Evolutionary conservation across 2,113 vertebrate species (phyloP).

Genomic region (Aptenodytes forsteri): DNA sequence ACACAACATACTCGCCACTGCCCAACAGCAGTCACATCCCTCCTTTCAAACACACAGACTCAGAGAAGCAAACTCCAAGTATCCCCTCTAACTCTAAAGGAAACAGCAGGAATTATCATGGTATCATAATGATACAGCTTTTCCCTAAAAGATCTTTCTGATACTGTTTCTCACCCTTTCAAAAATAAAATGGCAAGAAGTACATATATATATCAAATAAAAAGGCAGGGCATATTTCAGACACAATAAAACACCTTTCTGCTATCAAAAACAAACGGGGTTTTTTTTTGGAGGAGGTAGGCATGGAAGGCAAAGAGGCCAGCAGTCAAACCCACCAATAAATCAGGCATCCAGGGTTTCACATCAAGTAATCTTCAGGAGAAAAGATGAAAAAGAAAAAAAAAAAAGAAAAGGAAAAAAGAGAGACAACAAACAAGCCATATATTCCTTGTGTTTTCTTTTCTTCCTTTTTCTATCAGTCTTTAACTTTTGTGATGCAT

Average conservation of each 20-base stretch:
- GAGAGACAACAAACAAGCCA: not conserved
- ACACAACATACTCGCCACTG: not conserved
- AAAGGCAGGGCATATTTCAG: not conserved
- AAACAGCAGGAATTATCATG: not conserved
- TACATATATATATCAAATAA: not conserved
- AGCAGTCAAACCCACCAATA: not conserved
- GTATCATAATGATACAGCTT: not conserved
- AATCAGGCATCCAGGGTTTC: not conserved
- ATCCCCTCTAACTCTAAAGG: not conserved
- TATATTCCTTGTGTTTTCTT: not conserved
- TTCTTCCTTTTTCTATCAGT: not conserved
- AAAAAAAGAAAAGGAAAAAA: fast-evolving
- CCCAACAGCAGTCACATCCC: not conserved
- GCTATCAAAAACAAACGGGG: not conserved
- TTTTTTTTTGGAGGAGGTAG: not conserved
- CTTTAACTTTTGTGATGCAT: not conserved
- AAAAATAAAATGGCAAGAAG: not conserved
- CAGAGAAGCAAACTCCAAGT: not conserved
- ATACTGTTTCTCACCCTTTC: not conserved
- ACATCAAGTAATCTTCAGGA: not conserved
- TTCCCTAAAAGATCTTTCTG: not conserved
- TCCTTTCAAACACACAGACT: not conserved
- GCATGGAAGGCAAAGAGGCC: not conserved
- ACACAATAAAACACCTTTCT: not conserved
- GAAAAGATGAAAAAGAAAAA: fast-evolving